Base-by-base conservation (phyloP, 2,888 invertebrate species). In the Limnephilus rhombicus region DNA sequence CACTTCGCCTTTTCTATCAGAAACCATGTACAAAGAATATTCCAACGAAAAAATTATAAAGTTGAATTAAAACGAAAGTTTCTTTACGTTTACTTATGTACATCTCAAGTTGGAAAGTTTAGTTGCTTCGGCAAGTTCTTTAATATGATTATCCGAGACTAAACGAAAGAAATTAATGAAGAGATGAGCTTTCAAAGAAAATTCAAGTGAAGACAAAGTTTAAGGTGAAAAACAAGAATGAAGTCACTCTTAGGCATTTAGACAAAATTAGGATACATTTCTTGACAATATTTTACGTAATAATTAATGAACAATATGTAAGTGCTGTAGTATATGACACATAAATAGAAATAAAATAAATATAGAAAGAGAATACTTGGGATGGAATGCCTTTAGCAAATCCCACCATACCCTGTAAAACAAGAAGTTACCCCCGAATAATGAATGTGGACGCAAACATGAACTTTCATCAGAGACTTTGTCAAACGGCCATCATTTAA, bases 111-210 rank as follows among this genome's bases (percentile, higher is more conserved):
- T 18, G 12, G 29, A 86, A 49, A 86, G 45, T 86, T 86, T 86
- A 7, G 85, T 41, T 18, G 85, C 85, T 41, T 41, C 37, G 37
- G 45, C 86, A 45, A 86, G 45, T 86, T 86, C 86, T 86, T 86
- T 86, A 86, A 86, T 86, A n/a, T 86, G 37, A 86, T 86, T 86
- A 86, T 45, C 86, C 45, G n/a, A 86, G 86, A 86, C 86, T 86
- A 86, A 86, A 86, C 86, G 86, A 86, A 86, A 45, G 86, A 86
- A 86, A 86, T 86, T n/a, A 45, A 24, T 45, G 24, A 86, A 29
- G 86, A 45, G 49, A 41, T 85, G 85, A 41, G 45, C 41, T n/a
- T 37, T 45, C 13, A 45, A 45, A 86, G 24, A 7, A 29, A 45
- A 86, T 41, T 45, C 45, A 41, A 29, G 45, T 86, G 15, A 45